A percentile compares a stretch with the other conserved stretches of the same genome.
Conservation (phyloP, 2,113 vertebrate genomes). For the Macaca fascicularis region T2T-MFA8v1.1 NC_088391.1:4701001-4701500, state of each 20-base stretch:
- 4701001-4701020: not conserved
- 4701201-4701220: not conserved
- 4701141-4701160: slow-evolving; percentile 47
- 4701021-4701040: not conserved
- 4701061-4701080: slow-evolving; percentile 1
- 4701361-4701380: not conserved
- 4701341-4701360: not conserved
- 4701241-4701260: not conserved
- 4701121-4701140: slow-evolving; percentile 3
- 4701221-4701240: not conserved
- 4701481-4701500: not conserved
- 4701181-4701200: slow-evolving; percentile 28
- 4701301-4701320: not conserved
- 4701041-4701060: not conserved
- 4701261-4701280: not conserved
- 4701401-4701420: not conserved
- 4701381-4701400: not conserved
- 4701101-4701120: not conserved
- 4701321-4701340: not conserved
- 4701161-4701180: not conserved
- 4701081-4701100: slow-evolving; percentile 59
- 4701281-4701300: not conserved
- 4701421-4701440: not conserved
- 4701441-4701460: not conserved
- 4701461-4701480: not conserved